Conservation (phyloP, 2,113 vertebrate genomes). For the Anarhynchus alexandrinus region DNA sequence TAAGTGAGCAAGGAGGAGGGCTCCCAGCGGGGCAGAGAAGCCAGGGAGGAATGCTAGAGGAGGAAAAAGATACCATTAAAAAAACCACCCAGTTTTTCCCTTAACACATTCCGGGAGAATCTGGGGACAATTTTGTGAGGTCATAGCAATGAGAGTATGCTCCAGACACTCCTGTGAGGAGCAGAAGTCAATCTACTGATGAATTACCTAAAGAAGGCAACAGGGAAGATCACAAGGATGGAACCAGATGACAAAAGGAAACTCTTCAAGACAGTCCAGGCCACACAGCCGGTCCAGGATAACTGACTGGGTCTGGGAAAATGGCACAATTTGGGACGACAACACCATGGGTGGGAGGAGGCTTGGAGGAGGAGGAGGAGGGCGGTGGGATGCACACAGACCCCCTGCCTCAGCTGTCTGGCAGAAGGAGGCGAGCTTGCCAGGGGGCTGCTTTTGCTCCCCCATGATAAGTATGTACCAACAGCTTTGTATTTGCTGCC, state of each 20-base stretch:
- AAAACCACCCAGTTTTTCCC: neutral
- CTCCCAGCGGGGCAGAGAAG: neutral
- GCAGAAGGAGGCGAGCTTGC: neutral
- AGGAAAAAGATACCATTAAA: fast-evolving
- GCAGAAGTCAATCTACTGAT: neutral
- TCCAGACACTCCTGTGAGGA: neutral
- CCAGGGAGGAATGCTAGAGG: neutral
- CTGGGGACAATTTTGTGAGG: neutral
- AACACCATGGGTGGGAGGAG: neutral
- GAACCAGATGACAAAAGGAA: neutral
- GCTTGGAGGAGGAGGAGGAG: neutral
- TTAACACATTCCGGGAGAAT: neutral
- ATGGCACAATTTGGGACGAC: fast-evolving
- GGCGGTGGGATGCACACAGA: neutral
- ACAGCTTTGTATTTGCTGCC: neutral
- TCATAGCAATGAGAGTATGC: neutral
- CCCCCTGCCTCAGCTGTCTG: neutral
- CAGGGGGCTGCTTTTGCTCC: neutral
- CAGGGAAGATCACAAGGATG: neutral
- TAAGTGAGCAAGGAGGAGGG: neutral
- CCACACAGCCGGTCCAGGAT: neutral
- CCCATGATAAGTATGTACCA: neutral
- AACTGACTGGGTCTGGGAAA: neutral
- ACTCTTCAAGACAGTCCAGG: neutral
- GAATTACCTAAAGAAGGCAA: neutral